Conservation (phyloP, 2,888 invertebrate species). For the Leucozona laternaria region DNA sequence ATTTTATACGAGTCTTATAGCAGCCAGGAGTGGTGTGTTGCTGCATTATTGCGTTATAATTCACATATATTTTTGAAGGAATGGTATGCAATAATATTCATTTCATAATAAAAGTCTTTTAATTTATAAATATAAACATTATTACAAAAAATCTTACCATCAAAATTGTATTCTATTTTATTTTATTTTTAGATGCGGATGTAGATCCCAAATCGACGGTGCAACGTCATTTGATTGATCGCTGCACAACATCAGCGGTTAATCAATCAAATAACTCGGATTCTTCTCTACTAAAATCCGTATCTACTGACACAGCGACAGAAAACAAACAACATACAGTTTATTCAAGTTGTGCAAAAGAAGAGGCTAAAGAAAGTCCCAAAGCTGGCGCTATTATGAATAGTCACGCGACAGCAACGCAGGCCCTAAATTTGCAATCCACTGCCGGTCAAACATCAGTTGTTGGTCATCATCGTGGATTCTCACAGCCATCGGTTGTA, state of each 20-base stretch:
- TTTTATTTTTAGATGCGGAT: slow-evolving; percentile 62
- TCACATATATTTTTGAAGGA: too few species aligned
- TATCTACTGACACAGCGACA: not conserved
- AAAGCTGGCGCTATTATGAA: slow-evolving; percentile 82
- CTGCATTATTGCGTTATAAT: too few species aligned
- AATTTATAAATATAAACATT: too few species aligned
- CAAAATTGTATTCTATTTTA: not conserved
- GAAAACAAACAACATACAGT: slow-evolving; percentile 24
- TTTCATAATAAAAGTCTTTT: too few species aligned
- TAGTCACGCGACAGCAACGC: slow-evolving; percentile 83
- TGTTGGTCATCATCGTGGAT: slow-evolving; percentile 84
- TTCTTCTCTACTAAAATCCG: slow-evolving; percentile 11
- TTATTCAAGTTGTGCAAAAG: slow-evolving; percentile 40
- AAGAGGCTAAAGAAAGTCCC: slow-evolving; percentile 58
- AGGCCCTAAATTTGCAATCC: slow-evolving; percentile 79
- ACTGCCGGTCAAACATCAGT: slow-evolving; percentile 83
- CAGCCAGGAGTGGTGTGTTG: too few species aligned
- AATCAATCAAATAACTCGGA: slow-evolving; percentile 34
- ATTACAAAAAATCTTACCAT: not conserved
- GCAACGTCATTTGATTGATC: slow-evolving; percentile 67
- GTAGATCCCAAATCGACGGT: slow-evolving; percentile 59
- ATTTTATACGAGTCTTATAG: too few species aligned
- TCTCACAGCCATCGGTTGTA: slow-evolving; percentile 83
- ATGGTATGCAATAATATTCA: too few species aligned
- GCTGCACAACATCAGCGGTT: slow-evolving; percentile 69